Conservation (phyloP, 2,113 vertebrate species). For the Spea multiplicata region DNA sequence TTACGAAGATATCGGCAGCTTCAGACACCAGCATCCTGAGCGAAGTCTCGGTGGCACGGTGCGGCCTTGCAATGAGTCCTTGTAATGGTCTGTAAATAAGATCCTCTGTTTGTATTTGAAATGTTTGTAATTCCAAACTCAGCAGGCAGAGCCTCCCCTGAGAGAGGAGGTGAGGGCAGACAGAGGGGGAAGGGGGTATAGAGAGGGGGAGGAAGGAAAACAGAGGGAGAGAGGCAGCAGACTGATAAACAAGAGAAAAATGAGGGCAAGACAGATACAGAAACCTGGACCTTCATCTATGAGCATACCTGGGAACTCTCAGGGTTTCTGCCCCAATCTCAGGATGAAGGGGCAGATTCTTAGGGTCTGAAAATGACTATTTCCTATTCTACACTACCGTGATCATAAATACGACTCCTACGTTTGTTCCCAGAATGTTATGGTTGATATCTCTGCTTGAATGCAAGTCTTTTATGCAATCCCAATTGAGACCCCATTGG, state of each 20-base stretch:
- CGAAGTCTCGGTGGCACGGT: background rate
- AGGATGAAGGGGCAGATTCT: no score
- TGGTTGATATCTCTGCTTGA: no score
- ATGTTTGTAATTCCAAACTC: constrained; percentile 36
- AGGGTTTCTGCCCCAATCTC: no score
- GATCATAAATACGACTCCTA: no score
- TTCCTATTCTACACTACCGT: no score
- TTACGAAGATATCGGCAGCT: background rate
- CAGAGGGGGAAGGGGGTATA: background rate
- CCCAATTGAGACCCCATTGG: no score
- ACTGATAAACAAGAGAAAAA: constrained; percentile 26
- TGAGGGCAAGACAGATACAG: constrained; percentile 12
- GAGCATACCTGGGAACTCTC: no score
- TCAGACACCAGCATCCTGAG: background rate
- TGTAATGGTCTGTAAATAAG: constrained; percentile 45
- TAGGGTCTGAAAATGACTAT: no score
- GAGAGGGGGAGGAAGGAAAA: constrained; percentile 21
- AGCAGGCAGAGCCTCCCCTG: constrained; percentile 2
- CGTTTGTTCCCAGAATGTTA: no score
- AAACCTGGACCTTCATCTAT: background rate
- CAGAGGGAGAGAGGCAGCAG: constrained; percentile 15
- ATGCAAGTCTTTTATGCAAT: no score
- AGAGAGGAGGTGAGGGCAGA: constrained; percentile 23
- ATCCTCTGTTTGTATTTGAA: constrained; percentile 46
- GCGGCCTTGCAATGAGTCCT: constrained; percentile 32